Base-by-base conservation (phyloP, 2,113 vertebrate genomes). In the Gambusia affinis region DNA sequence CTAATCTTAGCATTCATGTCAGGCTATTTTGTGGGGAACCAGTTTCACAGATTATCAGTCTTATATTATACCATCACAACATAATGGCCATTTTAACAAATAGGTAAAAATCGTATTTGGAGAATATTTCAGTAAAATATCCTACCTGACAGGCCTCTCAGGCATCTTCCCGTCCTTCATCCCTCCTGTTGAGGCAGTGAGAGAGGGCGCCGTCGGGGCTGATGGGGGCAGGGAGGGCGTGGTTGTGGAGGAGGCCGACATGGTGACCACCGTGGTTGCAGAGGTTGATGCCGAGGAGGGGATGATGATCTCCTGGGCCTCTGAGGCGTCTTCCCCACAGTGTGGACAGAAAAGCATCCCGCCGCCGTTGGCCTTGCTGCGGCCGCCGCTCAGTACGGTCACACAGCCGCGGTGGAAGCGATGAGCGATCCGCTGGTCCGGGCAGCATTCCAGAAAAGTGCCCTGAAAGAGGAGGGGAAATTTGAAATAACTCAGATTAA, bases 271-370 rank as follows among this genome's bases (percentile, higher is more conserved):
- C 0, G 91, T 88, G 4, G 91, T 87, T 0, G 92, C 87, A 0
- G 96, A 94, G 0, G 95, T 83, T 0, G 89, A 85, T 11, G 92
- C 82, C 0, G 95, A 93, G 3, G 95, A 94, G 3, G 95, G 93
- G 29, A 98, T 90, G 70, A 95, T 97, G 88, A 97, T 95, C 64
- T 97, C 96, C 72, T 97, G 96, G 3, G 96, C 97, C 82, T 97
- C 96, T 0, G 96, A 96, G 0, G 97, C 97, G 0, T 98, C 96
- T 72, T 98, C 97, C 0, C 97, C 97, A 5, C 97, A 98, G 85
- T 98, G 97, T 3, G 96, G 97, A 79, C 97, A 98, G 92, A 97
- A 98, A 35, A 97, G 94, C 92, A 97, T 93, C 2, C 96, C 97
- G 3, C 91, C 82, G 1, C 90, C 93, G 7, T 88, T 87, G 2